phyloP scores from a whole-genome alignment of 92 coral and sea anemone genomes.

The Plumapathes pennacea region DNA sequence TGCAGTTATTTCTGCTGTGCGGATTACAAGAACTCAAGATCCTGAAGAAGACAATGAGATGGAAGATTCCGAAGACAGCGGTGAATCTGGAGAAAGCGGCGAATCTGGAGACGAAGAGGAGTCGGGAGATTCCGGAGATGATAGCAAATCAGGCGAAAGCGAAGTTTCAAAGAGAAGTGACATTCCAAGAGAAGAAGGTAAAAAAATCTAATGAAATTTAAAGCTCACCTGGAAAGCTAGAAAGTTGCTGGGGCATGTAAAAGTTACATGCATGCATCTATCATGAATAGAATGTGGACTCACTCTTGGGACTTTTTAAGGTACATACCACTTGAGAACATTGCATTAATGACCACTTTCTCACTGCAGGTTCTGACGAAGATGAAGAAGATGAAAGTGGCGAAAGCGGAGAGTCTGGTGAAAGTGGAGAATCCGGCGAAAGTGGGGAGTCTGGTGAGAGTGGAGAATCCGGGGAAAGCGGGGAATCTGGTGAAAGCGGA shows the following conservation, averaged over 20 bases:
- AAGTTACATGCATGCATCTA: not conserved
- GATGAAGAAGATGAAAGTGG: constrained; percentile 40
- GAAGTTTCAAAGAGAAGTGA: constrained; percentile 35
- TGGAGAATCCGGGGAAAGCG: constrained; percentile 29
- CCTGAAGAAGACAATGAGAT: constrained; percentile 19
- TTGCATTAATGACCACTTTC: no score
- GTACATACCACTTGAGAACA: no score
- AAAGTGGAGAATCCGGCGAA: constrained; percentile 13
- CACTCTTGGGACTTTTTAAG: no score
- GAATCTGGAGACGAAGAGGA: constrained; percentile 53
- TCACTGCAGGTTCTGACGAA: no score
- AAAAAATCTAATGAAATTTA: no score
- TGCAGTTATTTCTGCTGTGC: no score
- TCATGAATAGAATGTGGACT: not conserved
- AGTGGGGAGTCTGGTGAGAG: constrained; percentile 14
- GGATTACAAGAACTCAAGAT: no score
- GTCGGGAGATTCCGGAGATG: constrained; percentile 20
- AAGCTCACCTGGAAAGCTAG: no score
- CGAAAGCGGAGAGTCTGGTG: constrained; percentile 43
- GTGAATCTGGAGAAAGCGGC: constrained; percentile 29
- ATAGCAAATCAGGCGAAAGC: constrained; percentile 16
- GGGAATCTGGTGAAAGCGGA: constrained; percentile 40
- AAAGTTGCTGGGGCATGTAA: no score
- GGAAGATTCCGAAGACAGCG: constrained; percentile 35
- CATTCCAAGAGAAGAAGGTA: no score